Evolutionary conservation across 2,888 invertebrate genomes (phyloP).

Genomic region (Dicyrtomina minuta): DNA sequence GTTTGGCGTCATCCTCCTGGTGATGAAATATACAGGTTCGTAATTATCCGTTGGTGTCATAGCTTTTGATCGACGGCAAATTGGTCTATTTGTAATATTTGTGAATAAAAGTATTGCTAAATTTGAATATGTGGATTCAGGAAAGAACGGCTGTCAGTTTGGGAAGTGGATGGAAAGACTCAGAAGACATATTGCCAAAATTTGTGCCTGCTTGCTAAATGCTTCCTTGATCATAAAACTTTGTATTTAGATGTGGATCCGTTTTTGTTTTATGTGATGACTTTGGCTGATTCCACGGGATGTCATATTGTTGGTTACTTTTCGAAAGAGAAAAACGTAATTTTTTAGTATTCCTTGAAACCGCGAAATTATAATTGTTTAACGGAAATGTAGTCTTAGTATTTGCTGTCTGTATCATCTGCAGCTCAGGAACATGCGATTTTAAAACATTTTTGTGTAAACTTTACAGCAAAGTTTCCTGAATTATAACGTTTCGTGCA

Average conservation of each 20-base stretch:
- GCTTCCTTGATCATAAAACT: conserved; percentile 98
- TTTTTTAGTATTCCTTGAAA: background rate
- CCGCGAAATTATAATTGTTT: background rate
- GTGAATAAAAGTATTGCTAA: background rate
- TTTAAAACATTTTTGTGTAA: background rate
- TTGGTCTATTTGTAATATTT: background rate
- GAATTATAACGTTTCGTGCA: conserved; percentile 98
- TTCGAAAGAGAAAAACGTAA: conserved; percentile 80
- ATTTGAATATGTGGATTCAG: conserved; percentile 58
- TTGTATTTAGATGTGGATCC: conserved; percentile 98
- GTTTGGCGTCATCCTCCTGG: conserved; percentile 96
- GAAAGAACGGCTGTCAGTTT: conserved; percentile 88
- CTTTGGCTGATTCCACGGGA: conserved; percentile 83
- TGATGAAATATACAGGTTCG: conserved; percentile 75
- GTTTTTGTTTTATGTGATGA: conserved; percentile 98
- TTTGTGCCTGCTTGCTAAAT: conserved; percentile 93
- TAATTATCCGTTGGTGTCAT: conserved; percentile 1
- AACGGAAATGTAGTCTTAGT: background rate
- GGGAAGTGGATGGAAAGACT: conserved; percentile 91
- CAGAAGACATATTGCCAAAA: conserved; percentile 97
- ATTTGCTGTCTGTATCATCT: background rate
- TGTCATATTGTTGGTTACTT: conserved; percentile 96
- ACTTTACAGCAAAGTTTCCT: conserved; percentile 68
- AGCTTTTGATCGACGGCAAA: background rate
- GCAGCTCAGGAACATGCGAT: background rate